A percentile compares a stretch with the other conserved stretches of the same genome.
phyloP scores from a whole-genome alignment of 2,113 vertebrate species.

The Halichoeres trimaculatus region DNA sequence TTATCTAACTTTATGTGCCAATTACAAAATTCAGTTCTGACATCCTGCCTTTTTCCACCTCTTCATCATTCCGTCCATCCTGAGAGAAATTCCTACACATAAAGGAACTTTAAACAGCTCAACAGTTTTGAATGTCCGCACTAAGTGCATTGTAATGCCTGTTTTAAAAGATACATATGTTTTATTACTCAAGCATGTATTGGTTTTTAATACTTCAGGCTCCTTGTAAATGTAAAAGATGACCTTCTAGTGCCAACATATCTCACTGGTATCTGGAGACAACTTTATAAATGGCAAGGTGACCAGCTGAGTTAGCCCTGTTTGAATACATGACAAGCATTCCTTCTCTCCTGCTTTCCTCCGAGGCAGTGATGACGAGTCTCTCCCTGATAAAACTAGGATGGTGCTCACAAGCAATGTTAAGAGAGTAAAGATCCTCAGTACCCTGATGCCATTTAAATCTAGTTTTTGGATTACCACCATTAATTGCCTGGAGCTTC shows the following conservation, averaged over 20 bases:
- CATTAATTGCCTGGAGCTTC: constrained; percentile 16
- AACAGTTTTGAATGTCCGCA: constrained; percentile 84
- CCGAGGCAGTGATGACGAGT: constrained; percentile 31
- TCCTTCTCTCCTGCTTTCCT: constrained; percentile 53
- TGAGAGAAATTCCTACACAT: constrained; percentile 62
- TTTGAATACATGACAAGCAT: constrained; percentile 63
- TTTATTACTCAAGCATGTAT: constrained; percentile 83
- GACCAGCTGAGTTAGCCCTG: constrained; percentile 66
- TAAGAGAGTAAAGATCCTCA: constrained; percentile 29
- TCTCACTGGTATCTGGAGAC: constrained; percentile 78
- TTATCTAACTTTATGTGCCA: constrained; percentile 75
- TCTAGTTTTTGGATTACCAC: constrained; percentile 37
- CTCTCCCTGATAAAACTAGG: not conserved
- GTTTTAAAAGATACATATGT: constrained; percentile 79
- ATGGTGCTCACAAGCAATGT: constrained; percentile 19
- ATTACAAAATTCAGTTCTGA: constrained; percentile 57
- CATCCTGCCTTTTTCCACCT: constrained; percentile 50
- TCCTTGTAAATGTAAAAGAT: constrained; percentile 80
- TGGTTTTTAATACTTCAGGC: constrained; percentile 80
- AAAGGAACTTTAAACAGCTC: constrained; percentile 77
- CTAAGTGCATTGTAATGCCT: constrained; percentile 86
- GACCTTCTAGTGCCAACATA: constrained; percentile 79
- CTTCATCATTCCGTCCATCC: constrained; percentile 64
- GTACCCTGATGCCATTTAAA: constrained; percentile 37
- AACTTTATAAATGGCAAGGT: constrained; percentile 74